phyloP scores from a whole-genome alignment of 2,888 invertebrate genomes.

The Acleris emargana region DNA sequence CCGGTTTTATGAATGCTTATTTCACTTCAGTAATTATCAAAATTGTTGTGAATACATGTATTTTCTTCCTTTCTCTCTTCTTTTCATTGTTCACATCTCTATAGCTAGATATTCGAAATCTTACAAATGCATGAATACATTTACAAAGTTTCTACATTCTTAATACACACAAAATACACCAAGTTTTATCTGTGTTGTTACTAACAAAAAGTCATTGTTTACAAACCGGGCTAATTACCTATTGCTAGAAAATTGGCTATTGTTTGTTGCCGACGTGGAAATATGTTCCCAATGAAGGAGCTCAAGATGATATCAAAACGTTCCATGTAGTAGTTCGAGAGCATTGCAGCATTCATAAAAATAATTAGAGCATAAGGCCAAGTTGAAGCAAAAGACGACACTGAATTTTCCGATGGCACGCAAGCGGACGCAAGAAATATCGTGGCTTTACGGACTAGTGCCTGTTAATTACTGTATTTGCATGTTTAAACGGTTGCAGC shows the following conservation, averaged over 20 bases:
- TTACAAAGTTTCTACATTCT: constrained; percentile 34
- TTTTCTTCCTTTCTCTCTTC: too few relatives aligned
- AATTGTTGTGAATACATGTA: too few relatives aligned
- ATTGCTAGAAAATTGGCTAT: constrained; percentile 61
- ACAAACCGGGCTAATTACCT: constrained; percentile 58
- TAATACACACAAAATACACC: constrained; percentile 31
- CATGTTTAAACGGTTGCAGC: neutral
- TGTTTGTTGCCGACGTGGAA: constrained; percentile 57
- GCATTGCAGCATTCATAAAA: constrained; percentile 14
- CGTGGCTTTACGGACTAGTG: constrained; percentile 10
- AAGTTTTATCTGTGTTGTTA: constrained; percentile 39
- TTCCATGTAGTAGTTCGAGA: constrained; percentile 19
- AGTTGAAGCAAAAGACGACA: constrained; percentile 26
- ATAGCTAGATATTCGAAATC: constrained; percentile 29
- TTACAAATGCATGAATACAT: constrained; percentile 7
- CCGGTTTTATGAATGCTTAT: too few relatives aligned
- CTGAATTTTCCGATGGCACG: constrained; percentile 21
- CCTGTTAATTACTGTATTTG: constrained; percentile 20
- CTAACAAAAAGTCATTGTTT: constrained; percentile 54
- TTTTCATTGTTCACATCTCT: neutral
- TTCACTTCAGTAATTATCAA: too few relatives aligned
- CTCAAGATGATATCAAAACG: constrained; percentile 34
- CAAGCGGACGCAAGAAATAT: constrained; percentile 31
- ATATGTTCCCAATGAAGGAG: constrained; percentile 52
- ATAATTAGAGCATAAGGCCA: constrained; percentile 26